Base-by-base conservation (phyloP, 1,140 invertebrate species). In the Laodelphax striatellus region DNA sequence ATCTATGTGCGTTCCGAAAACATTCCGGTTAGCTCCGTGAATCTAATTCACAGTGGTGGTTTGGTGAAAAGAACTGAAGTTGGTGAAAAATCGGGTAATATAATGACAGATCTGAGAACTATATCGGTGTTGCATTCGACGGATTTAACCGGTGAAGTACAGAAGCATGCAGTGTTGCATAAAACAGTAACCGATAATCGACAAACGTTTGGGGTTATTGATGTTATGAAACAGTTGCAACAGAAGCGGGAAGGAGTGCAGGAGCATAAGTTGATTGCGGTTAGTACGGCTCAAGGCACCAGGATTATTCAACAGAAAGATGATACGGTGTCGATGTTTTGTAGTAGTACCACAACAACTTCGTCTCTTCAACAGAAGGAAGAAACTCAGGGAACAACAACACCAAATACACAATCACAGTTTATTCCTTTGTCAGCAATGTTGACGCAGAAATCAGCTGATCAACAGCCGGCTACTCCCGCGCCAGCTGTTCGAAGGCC, bases 391-490 rank as follows among this genome's bases (percentile, higher is more conserved):
- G 34, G 34, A 38, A 13, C 9, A 31, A 9, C 28, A 38, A 38
- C 34, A 38, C 8, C 4, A 2, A 38, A 9, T 11, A 58, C 62
- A 8, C 46, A 50, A 22, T 62, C 62, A 42, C 63, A 64, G 43
- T 67, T 67, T 28, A 57, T 67, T n/a, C 61, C 64, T 22, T 54
- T 67, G 14, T 62, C 62, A 8, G 63, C 64, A 17, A 66, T 68
- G 58, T 41, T 67, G 11, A 34, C 60, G 16, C 60, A 56, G 21
- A 64, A 67, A 55, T 60, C 58, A 61, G 54, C 60, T 43, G 62
- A 60, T 41, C 24, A 28, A 28, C 24, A 28, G 6, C 34, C 34
- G 3, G 34, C 34, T 13, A 38, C 34, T 9, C 52, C 24, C 11
- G 19, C 58, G 22, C 43, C 46, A 60, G 57, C 28, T 13, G 38